These are phyloP conservation scores for Arrhamphus sclerolepis DNA, from an alignment of 2,797 vertebrate species.

Conservation along the genomic window DNA sequence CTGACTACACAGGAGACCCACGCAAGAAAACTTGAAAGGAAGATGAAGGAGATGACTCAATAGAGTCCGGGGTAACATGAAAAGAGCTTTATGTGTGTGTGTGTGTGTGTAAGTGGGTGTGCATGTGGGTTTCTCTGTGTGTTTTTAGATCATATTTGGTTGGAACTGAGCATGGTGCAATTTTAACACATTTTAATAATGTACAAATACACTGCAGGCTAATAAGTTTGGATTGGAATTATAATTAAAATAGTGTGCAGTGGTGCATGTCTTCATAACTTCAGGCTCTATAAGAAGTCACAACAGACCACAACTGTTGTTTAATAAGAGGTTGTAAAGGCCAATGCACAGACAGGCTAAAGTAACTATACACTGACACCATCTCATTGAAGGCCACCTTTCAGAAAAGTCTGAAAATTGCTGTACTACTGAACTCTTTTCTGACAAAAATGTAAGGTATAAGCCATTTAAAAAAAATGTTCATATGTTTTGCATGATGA, in stretches of 20 bases:
- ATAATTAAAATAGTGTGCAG: constrained; percentile 71
- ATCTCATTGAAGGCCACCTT: constrained; percentile 23
- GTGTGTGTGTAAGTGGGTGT: constrained; percentile 15
- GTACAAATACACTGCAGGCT: constrained; percentile 54
- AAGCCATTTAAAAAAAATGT: background rate
- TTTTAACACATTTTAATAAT: constrained; percentile 54
- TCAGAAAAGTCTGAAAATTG: background rate
- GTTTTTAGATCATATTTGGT: constrained; percentile 34
- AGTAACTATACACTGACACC: constrained; percentile 43
- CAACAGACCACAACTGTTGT: constrained; percentile 46
- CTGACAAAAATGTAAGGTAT: constrained; percentile 6
- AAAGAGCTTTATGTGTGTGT: constrained; percentile 44
- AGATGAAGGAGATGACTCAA: constrained; percentile 74
- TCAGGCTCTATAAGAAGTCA: constrained; percentile 55
- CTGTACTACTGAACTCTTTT: constrained; percentile 2
- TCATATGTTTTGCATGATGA: constrained; percentile 4
- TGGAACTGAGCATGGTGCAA: constrained; percentile 27
- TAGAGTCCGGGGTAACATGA: constrained; percentile 49
- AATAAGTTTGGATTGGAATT: constrained; percentile 66
- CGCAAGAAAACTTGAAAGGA: constrained; percentile 65
- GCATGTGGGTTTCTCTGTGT: background rate
- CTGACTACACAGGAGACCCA: constrained; percentile 53
- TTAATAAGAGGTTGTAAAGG: constrained; percentile 49
- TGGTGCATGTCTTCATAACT: constrained; percentile 63
- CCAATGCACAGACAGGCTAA: constrained; percentile 40